Base-by-base conservation (phyloP, 2,888 invertebrate genomes). In the Cerastoderma edule region DNA sequence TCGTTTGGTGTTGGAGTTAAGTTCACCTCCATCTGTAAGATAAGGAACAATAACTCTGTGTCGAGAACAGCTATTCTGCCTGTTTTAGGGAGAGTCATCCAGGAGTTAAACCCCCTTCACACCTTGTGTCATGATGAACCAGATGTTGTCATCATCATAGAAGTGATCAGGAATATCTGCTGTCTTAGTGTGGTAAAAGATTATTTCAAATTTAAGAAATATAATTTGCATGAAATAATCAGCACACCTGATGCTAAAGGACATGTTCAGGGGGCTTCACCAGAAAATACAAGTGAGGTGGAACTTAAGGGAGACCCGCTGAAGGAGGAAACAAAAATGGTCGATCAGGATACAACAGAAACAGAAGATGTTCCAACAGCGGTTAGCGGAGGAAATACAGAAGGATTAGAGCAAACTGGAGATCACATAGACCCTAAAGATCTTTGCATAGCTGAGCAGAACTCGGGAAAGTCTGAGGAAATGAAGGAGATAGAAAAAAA, bases 101-200 rank as follows among this genome's bases (percentile, higher is more conserved):
- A 94, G 2, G 93, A 95, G 54, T 75, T 89, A 64, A 96, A 96
- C 92, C 92, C 94, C 0, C 94, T 94, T 39, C 96, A 97, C 91
- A 95, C 95, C 33, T 80, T 87, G 35, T 95, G 97, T 93, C 93
- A 97, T 80, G 96, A 95, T 89, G 88, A 92, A 57, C 96, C 98
- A 13, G 95, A 96, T 75, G 93, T 96, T 46, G 95, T 96, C 5
- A 94, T 98, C 65, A 94, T 97, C 80, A 95, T 98, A 35, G 98
- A 98, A 94, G 94, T 98, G 54, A 95, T 98, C 63, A 95, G 96
- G 88, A 95, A 95, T 30, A 94, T 96, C 87, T 97, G 97, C 87
- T 95, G 97, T 82, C 89, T 98, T 13, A 95, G 96, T 77, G 95
- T 98, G 72, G 95, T 97, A 33, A 95, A 96, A 33, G 95, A 97